Evolutionary conservation across 2,113 vertebrate genomes (phyloP).

Genomic region (Barnardius zonarius): DNA sequence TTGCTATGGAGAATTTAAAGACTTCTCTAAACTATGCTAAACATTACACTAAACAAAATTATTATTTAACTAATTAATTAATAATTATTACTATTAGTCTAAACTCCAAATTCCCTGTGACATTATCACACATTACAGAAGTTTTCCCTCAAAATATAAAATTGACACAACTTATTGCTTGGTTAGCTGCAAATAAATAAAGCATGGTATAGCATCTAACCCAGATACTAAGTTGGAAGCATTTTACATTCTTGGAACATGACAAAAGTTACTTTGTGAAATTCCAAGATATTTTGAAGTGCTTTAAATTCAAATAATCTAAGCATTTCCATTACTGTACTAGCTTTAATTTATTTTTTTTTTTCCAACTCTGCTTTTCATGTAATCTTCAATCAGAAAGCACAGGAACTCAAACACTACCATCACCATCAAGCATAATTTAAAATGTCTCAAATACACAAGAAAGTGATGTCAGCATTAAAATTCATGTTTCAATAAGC

Average conservation of each 20-base stretch:
- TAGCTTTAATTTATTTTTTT: background rate
- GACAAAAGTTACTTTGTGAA: background rate
- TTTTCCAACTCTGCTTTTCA: background rate
- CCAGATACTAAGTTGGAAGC: background rate
- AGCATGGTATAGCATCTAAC: background rate
- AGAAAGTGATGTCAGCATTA: background rate
- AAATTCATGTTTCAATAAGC: background rate
- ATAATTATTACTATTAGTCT: background rate
- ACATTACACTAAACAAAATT: background rate
- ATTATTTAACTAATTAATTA: background rate
- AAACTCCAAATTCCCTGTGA: background rate
- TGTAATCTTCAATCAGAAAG: background rate
- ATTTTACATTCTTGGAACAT: background rate
- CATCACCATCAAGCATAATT: background rate
- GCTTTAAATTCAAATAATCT: background rate
- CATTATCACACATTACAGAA: background rate
- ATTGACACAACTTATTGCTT: background rate
- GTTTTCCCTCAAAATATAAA: background rate
- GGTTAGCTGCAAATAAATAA: background rate
- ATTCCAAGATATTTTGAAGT: background rate
- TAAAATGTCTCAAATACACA: background rate
- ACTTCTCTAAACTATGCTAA: background rate
- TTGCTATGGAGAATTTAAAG: background rate
- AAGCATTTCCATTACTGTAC: background rate
- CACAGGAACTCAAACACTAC: background rate